These are phyloP conservation scores for Agrochola litura DNA, from an alignment of 2,888 invertebrate species.

Conservation along the genomic window DNA sequence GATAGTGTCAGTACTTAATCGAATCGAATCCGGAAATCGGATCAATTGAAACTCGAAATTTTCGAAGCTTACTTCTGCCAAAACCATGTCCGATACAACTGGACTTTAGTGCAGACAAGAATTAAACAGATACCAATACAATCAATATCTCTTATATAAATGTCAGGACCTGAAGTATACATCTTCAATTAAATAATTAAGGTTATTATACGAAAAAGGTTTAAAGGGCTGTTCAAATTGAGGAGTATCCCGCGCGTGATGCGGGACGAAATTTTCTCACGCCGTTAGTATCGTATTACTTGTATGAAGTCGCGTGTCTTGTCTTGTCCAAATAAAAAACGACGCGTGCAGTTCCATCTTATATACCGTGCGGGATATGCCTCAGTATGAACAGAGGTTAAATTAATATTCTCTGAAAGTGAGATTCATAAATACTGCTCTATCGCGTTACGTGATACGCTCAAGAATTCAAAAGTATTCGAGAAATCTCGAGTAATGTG, in stretches of 20 bases:
- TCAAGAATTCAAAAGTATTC: not conserved
- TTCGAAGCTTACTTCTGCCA: not conserved
- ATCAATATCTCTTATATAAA: not conserved
- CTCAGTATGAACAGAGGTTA: not conserved
- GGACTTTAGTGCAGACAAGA: not conserved
- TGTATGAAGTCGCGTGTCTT: not conserved
- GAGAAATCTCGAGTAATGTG: not conserved
- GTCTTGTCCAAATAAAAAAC: not conserved
- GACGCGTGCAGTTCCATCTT: too few species aligned
- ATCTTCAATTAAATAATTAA: too few species aligned
- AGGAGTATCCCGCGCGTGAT: too few species aligned
- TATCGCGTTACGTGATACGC: not conserved
- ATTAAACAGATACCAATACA: not conserved
- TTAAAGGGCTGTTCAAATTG: too few species aligned
- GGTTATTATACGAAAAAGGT: too few species aligned
- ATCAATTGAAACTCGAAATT: not conserved
- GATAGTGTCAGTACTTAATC: not conserved
- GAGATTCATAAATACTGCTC: not conserved
- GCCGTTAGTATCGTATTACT: too few species aligned
- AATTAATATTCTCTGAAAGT: too few species aligned
- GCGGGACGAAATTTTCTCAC: too few species aligned
- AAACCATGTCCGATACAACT: not conserved
- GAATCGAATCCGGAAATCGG: not conserved
- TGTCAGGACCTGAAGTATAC: too few species aligned
- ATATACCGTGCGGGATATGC: too few species aligned